phyloP scores from a whole-genome alignment of 2,888 invertebrate genomes.

The Erebia aethiops region DNA sequence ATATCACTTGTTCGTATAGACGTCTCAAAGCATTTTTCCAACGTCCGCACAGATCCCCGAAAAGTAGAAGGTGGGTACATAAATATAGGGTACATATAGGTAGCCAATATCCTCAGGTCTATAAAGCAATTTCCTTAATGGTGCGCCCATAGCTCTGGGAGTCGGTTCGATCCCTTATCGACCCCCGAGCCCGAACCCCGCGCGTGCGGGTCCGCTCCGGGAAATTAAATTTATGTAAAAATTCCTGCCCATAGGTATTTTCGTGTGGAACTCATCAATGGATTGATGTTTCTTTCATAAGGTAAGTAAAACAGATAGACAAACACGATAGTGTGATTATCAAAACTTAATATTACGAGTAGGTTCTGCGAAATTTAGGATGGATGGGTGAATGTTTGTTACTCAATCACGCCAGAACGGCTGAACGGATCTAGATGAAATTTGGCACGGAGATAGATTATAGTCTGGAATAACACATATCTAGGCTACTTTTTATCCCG shows the following conservation, averaged over 20 bases:
- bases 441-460: too few relatives aligned
- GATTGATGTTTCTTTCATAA: neutral
- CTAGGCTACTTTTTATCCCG: too few relatives aligned
- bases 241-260: conserved; percentile 21
- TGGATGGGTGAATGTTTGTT: too few relatives aligned
- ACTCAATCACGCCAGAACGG: too few relatives aligned
- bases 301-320: too few relatives aligned
- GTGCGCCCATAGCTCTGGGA: conserved; percentile 59
- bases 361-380: too few relatives aligned
- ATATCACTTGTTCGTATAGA: neutral
- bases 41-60: conserved; percentile 15
- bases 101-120: conserved; percentile 49
- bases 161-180: conserved; percentile 55
- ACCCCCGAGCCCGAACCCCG: conserved; percentile 23
- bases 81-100: conserved; percentile 26
- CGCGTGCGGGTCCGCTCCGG: conserved; percentile 26
- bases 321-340: too few relatives aligned
- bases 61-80: conserved; percentile 2
- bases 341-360: too few relatives aligned
- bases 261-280: conserved; percentile 14
- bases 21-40: neutral
- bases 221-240: conserved; percentile 41
- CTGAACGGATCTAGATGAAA: too few relatives aligned
- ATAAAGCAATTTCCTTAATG: conserved; percentile 80
- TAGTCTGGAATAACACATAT: too few relatives aligned